Percentiles rank a stretch among this genome's conserved stretches.
These are phyloP conservation scores for Neelides folsomi DNA, from an alignment of 2,888 invertebrate genomes.

Conservation along the genomic window DNA sequence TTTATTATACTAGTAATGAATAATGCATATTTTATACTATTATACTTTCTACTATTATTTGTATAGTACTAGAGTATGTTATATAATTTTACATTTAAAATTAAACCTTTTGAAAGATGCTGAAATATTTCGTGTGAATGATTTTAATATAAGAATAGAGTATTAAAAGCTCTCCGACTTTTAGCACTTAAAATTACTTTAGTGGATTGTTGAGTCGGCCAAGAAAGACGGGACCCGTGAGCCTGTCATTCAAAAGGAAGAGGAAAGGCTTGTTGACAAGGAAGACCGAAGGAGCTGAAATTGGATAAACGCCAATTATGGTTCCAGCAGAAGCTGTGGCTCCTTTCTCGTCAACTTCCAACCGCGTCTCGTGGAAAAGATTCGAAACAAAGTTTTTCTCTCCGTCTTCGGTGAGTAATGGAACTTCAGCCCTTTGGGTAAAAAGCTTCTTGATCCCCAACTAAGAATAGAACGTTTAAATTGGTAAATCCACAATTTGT, in stretches of 20 bases:
- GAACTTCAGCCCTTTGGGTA: conserved; percentile 9
- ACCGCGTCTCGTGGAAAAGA: conserved; percentile 16
- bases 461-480: conserved; percentile 6
- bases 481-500: neutral
- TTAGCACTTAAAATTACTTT: neutral
- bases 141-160: no score
- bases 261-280: conserved; percentile 17
- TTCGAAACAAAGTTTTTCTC: conserved; percentile 11
- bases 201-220: conserved; percentile 17
- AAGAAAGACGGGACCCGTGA: conserved; percentile 20
- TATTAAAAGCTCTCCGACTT: no score
- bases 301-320: conserved; percentile 14
- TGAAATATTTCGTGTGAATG: no score
- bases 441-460: conserved; percentile 16
- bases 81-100: no score
- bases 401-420: conserved; percentile 9
- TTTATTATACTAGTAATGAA: no score
- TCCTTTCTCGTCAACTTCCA: conserved; percentile 20
- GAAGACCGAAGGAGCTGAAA: conserved; percentile 19
- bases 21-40: no score
- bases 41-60: no score
- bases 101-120: no score
- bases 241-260: conserved; percentile 19
- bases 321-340: conserved; percentile 18
- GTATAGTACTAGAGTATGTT: no score